Base-by-base conservation (phyloP, 2,797 vertebrate species). In the Tauraco hartlaubi region DNA sequence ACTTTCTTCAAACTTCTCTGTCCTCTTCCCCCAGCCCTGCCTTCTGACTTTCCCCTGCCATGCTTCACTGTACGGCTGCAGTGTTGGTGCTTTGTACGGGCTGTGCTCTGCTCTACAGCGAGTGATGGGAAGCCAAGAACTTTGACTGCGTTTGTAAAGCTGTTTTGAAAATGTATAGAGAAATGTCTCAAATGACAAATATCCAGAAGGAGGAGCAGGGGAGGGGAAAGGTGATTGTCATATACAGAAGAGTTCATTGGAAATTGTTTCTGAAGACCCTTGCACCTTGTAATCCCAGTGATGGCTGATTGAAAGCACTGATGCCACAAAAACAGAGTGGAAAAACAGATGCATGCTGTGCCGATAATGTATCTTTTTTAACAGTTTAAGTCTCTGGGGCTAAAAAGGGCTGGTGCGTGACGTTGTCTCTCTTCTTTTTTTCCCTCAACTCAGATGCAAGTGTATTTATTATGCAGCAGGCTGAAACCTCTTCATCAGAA, bases 281-380 rank as follows among this genome's bases (percentile, higher is more conserved):
- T 95, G 87, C 43, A 81, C 69, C 46, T 85, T 82, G 49, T 46
- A 92, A 67, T 96, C 75, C 80, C 78, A 76, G 56, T 49, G 88
- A 97, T 52, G 64, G 64, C 63, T 96, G 95, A 96, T 62, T 91
- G 97, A 97, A 97, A 96, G 95, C 92, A 92, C 66, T 87, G 92
- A 95, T 92, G 91, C 95, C 89, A 96, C 84, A 94, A 96, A 96
- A 96, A 80, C 7, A 8, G 54, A 91, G 67, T 12, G 69, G 78
- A 92, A 94, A 94, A 96, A 96, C n/a, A 94, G 94, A 92, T 80
- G 61, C 10, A 4, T 77, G 61, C 49, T 77, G 74, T 59, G 55
- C 48, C 0, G 25, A 92, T 92, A 96, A 94, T 95, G 91, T 64
- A 94, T 95, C 82, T 95, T 95, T 89, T 89, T 95, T 78, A 97